These are phyloP conservation scores for Salpingus planirostris DNA, from an alignment of 2,888 invertebrate species.

Conservation along the genomic window DNA sequence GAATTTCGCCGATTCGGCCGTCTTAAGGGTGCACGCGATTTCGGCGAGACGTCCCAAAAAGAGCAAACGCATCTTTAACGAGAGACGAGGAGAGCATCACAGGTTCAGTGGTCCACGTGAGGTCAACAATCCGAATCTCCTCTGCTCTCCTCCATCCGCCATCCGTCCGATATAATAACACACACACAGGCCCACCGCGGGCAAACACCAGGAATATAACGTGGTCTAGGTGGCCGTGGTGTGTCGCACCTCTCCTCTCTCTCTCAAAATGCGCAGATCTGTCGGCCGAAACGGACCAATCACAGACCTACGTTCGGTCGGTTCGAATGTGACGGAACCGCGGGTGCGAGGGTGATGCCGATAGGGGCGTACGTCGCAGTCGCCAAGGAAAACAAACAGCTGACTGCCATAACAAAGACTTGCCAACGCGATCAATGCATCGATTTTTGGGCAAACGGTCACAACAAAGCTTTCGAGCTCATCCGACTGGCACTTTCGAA, in stretches of 20 bases:
- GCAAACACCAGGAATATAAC: constrained; percentile 8
- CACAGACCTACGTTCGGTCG: constrained; percentile 1
- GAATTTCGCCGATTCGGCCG: too few relatives aligned
- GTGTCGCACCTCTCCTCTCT: too few relatives aligned
- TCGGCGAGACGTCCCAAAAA: too few relatives aligned
- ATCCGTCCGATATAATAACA: too few relatives aligned
- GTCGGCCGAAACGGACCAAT: not conserved
- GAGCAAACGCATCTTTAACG: too few relatives aligned
- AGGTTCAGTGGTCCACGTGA: too few relatives aligned
- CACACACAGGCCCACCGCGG: constrained; percentile 7
- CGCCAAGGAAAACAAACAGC: constrained; percentile 34
- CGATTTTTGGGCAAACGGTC: constrained; percentile 22
- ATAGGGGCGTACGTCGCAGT: constrained; percentile 25
- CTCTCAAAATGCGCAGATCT: constrained; percentile 21
- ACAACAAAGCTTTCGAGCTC: constrained; percentile 7
- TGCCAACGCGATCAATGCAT: constrained; percentile 14
- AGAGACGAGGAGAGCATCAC: too few relatives aligned
- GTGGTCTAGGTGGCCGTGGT: too few relatives aligned
- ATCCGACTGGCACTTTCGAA: too few relatives aligned
- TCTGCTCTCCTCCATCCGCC: too few relatives aligned
- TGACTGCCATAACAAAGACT: constrained; percentile 42
- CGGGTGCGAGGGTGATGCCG: constrained; percentile 1
- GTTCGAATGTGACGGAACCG: not conserved
- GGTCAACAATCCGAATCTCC: constrained; percentile 29
- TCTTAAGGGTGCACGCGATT: too few relatives aligned